A percentile compares a stretch with the other conserved stretches of the same genome.
These are phyloP conservation scores for Pachypsylla venusta DNA, from an alignment of 1,140 invertebrate species.

Conservation along the genomic window DNA sequence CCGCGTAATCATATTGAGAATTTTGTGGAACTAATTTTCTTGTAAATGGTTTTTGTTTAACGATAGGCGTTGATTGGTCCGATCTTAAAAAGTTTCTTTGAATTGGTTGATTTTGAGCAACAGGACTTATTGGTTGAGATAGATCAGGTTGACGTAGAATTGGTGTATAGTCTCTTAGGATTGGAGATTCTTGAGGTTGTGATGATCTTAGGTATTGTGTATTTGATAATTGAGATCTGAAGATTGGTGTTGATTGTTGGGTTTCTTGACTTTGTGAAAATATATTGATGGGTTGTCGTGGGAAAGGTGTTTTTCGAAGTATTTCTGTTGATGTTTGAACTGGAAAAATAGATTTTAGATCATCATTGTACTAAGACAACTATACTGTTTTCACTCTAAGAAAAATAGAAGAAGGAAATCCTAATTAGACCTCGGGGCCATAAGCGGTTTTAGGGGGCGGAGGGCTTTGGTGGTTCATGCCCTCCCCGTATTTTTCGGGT, in stretches of 20 bases:
- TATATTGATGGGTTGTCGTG: conserved; percentile 1
- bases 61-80: not conserved
- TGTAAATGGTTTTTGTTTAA: not conserved
- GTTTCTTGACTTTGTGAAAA: not conserved
- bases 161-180: too few species aligned
- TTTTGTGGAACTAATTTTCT: conserved; percentile 26
- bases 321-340: not conserved
- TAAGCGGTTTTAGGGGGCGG: too few species aligned
- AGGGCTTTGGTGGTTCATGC: too few species aligned
- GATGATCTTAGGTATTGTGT: not conserved
- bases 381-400: too few species aligned
- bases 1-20: conserved; percentile 33
- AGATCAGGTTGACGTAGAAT: too few species aligned
- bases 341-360: not conserved
- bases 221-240: not conserved
- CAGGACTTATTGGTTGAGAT: too few species aligned
- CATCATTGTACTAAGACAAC: too few species aligned
- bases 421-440: too few species aligned
- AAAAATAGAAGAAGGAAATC: too few species aligned
- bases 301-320: not conserved
- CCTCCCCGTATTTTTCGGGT: too few species aligned
- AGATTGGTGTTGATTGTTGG: not conserved
- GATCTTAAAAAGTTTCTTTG: not conserved
- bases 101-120: too few species aligned
- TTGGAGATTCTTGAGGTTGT: not conserved